A percentile compares a stretch with the other conserved stretches of the same genome.
phyloP scores from a whole-genome alignment of 2,113 vertebrate species.

The Phocoena sinus region DNA sequence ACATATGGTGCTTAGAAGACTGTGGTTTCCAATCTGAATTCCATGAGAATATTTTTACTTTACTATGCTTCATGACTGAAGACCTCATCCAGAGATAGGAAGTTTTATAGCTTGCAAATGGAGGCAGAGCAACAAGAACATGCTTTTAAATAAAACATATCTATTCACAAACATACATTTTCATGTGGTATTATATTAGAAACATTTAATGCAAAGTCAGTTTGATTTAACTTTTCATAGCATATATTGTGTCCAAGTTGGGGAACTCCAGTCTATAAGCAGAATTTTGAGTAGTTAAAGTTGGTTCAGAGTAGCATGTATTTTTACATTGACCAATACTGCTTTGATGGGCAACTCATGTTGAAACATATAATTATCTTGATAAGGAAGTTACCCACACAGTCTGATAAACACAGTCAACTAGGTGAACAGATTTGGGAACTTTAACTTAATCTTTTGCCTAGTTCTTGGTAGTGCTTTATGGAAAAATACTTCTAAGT shows the following conservation, averaged over 20 bases:
- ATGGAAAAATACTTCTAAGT: constrained; percentile 14
- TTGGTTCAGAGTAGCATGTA: not conserved
- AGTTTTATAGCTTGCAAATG: not conserved
- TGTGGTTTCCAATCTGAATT: constrained; percentile 24
- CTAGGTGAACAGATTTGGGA: not conserved
- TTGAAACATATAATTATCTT: constrained; percentile 24
- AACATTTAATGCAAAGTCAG: not conserved
- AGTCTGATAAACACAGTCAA: not conserved
- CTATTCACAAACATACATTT: not conserved
- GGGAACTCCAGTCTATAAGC: not conserved
- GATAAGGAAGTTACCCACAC: constrained; percentile 10
- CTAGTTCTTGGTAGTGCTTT: not conserved
- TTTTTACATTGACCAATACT: not conserved
- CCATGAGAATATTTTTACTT: constrained; percentile 14
- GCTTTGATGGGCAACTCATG: not conserved
- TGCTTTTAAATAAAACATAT: constrained; percentile 21
- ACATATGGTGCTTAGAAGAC: not conserved
- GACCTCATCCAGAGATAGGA: not conserved
- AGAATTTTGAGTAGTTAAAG: not conserved
- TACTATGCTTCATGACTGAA: not conserved
- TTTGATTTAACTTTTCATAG: constrained; percentile 1
- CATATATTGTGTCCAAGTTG: not conserved
- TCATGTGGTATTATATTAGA: not conserved
- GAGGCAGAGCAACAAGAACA: not conserved
- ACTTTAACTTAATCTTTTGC: constrained; percentile 26